Evolutionary conservation across 2,888 invertebrate species (phyloP).

Genomic region (Agonopterix alstromeriana): DNA sequence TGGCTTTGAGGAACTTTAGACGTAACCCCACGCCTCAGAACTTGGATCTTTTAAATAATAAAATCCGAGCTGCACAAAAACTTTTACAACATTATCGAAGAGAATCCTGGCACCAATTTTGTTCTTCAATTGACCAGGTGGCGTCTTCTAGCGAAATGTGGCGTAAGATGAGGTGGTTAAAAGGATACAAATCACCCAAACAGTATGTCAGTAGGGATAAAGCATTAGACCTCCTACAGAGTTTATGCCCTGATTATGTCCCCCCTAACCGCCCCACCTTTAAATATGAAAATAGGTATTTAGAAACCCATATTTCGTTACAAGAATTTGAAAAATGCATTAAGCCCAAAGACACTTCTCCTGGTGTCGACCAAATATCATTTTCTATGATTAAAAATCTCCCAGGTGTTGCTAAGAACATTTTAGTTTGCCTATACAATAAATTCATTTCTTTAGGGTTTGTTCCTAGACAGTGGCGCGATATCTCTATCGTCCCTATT

Average conservation of each 20-base stretch:
- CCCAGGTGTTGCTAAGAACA: no score
- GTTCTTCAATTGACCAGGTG: neutral
- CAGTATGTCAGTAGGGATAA: neutral
- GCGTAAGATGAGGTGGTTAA: no score
- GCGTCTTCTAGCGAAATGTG: no score
- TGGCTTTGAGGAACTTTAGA: constrained; percentile 11
- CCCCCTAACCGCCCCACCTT: no score
- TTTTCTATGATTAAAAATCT: no score
- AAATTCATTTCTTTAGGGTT: neutral
- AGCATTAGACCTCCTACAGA: neutral
- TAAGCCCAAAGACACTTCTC: no score
- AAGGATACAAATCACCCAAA: neutral
- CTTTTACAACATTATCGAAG: neutral
- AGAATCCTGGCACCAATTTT: neutral
- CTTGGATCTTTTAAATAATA: neutral
- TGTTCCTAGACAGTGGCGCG: neutral
- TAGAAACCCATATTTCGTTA: no score
- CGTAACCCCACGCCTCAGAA: constrained; percentile 14
- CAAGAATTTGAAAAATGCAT: no score
- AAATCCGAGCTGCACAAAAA: neutral
- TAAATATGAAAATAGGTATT: no score
- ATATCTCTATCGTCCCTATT: neutral
- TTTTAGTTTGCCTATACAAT: neutral
- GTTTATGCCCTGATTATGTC: neutral
- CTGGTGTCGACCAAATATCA: no score